Percentiles rank a stretch among this genome's conserved stretches.
Conservation (phyloP, 2,797 vertebrate genomes). For the Onychomys leucogaster region DNA sequence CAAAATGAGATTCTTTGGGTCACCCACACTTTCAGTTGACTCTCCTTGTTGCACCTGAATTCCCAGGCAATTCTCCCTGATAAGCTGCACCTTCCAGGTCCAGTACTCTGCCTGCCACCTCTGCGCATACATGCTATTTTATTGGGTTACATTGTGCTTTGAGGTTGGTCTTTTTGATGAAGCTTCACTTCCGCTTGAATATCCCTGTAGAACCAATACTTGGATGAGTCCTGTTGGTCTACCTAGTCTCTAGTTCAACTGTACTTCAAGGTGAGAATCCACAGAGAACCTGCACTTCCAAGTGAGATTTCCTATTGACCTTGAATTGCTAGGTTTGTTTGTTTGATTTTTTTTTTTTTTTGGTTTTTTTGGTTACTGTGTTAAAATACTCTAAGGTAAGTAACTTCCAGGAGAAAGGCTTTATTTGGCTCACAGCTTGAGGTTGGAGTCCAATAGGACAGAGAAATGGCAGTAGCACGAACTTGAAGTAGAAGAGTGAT, state of each 20-base stretch:
- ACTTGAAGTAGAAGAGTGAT: neutral
- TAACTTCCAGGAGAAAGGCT: neutral
- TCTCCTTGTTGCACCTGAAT: neutral
- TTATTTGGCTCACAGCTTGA: neutral
- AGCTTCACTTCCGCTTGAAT: neutral
- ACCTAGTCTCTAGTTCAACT: neutral
- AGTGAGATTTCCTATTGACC: neutral
- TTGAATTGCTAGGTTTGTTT: neutral
- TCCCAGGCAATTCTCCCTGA: neutral
- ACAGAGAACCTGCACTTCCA: neutral
- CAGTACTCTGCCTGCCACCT: no score
- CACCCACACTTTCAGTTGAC: neutral
- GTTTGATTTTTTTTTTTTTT: neutral
- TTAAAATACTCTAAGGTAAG: neutral
- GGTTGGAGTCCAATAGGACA: neutral
- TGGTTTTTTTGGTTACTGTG: neutral
- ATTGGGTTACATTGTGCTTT: neutral
- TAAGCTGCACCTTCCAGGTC: neutral
- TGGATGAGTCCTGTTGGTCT: no score
- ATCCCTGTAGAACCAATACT: neutral
- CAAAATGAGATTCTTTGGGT: neutral
- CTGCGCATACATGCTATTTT: neutral
- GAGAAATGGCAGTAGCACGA: neutral
- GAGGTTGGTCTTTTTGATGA: neutral
- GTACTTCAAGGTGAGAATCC: neutral